Evolutionary conservation across 2,888 invertebrate species (phyloP), one percentile per base, ranked within the genome.

Genomic region (Andrena trimmerana): DNA sequence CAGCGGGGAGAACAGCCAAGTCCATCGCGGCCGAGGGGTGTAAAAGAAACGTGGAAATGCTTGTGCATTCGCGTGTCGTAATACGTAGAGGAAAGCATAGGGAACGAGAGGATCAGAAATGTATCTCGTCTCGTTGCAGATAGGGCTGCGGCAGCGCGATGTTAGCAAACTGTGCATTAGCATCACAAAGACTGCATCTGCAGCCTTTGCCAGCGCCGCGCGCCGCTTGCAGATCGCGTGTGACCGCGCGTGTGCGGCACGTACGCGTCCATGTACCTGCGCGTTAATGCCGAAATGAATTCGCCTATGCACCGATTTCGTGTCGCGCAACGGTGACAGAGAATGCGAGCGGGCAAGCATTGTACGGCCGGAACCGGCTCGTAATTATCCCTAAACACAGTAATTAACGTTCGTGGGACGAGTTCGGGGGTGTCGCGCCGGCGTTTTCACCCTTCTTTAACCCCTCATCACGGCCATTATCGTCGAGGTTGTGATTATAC

Each of bases 331-430:
- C 50, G 48, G 62, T 73, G 71, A 65, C 67, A 71, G 62, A 77
- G 83, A 88, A 88, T 79, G 79, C 77, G 57, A 36, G 69, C 42
- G 74, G 76, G 74, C 81, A 87, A 87, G 83, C 81, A 78, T 72
- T 74, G 81, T 79, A 62, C 74, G 63, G 65, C 52, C 76, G 70
- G 73, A 66, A 71, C 78, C 62, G 69, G 68, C 63, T 63, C 70
- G 85, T 89, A 90, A 91, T 91, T 91, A 89, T 86, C 86, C 71
- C 86, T 90, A 91, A 91, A 91, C 88, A 91, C 88, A 88, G 90
- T 91, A 91, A 91, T 91, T 91, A 91, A 91, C 80, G 85, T 73
- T 59, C 67, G 80, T 82, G 74, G 86, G 83, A 83, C 88, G 79
- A 88, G 86, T 85, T 88, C 82, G 88, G 88, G 88, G 88, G 90